Base-by-base conservation (phyloP, 2,113 vertebrate species). In the Cynopterus brachyotis region DNA sequence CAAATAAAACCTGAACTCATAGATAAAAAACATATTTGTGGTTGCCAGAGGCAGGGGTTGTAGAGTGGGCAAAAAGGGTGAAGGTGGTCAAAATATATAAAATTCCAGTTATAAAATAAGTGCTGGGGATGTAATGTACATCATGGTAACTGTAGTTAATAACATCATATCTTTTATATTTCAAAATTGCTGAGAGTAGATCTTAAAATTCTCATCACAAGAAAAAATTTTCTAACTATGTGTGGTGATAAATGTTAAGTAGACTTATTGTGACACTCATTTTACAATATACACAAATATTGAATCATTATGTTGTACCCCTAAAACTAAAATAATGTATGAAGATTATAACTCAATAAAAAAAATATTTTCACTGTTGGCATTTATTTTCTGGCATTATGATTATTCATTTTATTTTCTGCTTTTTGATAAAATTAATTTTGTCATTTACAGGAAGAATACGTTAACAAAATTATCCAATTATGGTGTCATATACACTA, bases 341-440 rank as follows among this genome's bases (percentile, higher is more conserved):
- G 47, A 50, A 50, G 47, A 50, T 50, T 50, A 50, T 5, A 37
- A 69, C 62, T 79, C 45, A 79, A 55, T 55, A 66, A 79, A 79
- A 79, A 78, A 79, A 67, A 66, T 90, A 50, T 50, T 79, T 78
- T 84, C 28, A 91, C 40, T 62, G 3, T 50, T 2, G 13, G 15
- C 20, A 30, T 69, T 83, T 76, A 55, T 42, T 91, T 79, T 60
- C 26, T 79, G 42, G n/a, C 28, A 70, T 70, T 85, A 53, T 42
- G 16, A 91, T 76, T 89, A 78, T 89, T 75, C 11, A 83, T 91
- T 76, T 89, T 17, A 83, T 94, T 82, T 73, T 94, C 35, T 94
- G 57, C 81, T 82, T 84, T 85, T 89, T 75, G 66, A n/a, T 89
- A 64, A 82, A 81, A 73, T 57, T 64, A 89, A 66, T 30, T 89